Conservation (phyloP, 2,888 invertebrate species). For the Drosophila prostipennis region DNA sequence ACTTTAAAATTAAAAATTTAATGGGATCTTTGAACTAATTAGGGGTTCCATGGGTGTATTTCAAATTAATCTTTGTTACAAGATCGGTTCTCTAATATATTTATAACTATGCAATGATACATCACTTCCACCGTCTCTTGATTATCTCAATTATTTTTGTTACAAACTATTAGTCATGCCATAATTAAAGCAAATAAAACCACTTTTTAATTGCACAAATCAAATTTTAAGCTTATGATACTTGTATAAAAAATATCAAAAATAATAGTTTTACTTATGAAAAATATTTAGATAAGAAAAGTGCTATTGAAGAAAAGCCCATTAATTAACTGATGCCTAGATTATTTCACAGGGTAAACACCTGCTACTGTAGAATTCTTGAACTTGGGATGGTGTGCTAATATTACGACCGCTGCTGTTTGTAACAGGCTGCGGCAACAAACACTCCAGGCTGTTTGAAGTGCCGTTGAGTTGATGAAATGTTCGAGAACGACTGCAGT, state of each 20-base stretch:
- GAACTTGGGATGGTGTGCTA: background rate
- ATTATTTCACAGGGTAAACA: background rate
- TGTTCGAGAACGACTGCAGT: constrained; percentile 30
- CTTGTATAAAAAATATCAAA: background rate
- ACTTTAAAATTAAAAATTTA: background rate
- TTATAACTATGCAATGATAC: background rate
- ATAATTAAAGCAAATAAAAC: background rate
- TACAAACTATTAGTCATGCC: background rate
- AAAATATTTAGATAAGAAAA: background rate
- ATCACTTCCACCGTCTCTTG: background rate
- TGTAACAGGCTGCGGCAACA: background rate
- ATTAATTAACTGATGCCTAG: background rate
- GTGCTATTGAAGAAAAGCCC: background rate
- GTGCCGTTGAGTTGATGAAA: constrained; percentile 18
- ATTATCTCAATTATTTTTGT: background rate
- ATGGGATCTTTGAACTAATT: background rate
- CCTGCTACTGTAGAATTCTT: background rate
- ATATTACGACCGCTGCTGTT: constrained; percentile 6
- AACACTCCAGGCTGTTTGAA: constrained; percentile 14
- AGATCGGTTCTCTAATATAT: too few relatives aligned
- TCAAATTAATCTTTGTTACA: too few relatives aligned
- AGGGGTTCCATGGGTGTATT: too few relatives aligned
- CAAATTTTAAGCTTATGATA: too few relatives aligned
- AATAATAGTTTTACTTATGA: background rate
- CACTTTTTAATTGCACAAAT: too few relatives aligned